Evolutionary conservation across 2,113 vertebrate species (phyloP).

Genomic region (Riparia riparia): DNA sequence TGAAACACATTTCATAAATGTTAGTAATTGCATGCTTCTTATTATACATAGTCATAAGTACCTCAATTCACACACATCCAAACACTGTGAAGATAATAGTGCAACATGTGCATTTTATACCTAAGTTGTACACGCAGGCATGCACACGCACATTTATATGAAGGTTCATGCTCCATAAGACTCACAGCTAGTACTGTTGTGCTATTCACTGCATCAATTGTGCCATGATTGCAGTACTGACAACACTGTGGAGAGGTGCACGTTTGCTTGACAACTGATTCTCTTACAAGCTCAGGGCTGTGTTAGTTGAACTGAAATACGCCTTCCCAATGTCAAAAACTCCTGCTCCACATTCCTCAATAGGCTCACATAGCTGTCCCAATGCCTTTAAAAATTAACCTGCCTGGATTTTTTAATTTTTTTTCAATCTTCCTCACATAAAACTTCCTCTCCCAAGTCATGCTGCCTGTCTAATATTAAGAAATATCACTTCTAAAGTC

Average conservation of each 20-base stretch:
- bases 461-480: background rate
- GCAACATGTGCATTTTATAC: background rate
- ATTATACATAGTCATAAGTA: background rate
- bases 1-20: background rate
- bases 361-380: background rate
- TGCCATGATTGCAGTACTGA: background rate
- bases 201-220: background rate
- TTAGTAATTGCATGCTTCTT: background rate
- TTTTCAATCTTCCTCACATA: background rate
- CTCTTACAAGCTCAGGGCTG: background rate
- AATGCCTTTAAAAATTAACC: background rate
- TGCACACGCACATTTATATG: fast-evolving
- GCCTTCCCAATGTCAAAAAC: background rate
- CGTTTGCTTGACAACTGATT: background rate
- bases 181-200: background rate
- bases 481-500: background rate
- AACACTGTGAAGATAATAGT: background rate
- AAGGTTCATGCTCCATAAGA: background rate
- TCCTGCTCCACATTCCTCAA: background rate
- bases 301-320: background rate
- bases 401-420: background rate
- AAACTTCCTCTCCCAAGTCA: background rate
- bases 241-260: background rate
- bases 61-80: background rate
- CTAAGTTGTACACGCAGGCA: background rate